phyloP scores from a whole-genome alignment of 2,113 vertebrate species.

The Datnioides undecimradiatus region DNA sequence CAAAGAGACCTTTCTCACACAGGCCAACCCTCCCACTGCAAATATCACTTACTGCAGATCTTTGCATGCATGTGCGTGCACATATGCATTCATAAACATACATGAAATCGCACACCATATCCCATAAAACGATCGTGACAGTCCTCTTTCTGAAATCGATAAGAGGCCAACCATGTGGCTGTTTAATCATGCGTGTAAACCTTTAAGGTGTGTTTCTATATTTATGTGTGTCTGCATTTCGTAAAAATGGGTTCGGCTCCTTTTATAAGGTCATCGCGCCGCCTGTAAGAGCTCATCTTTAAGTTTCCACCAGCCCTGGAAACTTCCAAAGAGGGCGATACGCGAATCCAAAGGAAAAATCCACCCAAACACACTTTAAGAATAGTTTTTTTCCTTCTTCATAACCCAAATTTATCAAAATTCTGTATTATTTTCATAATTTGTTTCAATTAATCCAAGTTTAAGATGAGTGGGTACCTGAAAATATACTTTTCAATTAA shows the following conservation, averaged over 20 bases:
- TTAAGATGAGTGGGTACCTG: neutral
- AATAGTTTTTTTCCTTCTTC: too few relatives aligned
- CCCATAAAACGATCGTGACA: constrained; percentile 21
- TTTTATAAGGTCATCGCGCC: constrained; percentile 55
- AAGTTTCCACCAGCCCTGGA: constrained; percentile 30
- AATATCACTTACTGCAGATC: constrained; percentile 6
- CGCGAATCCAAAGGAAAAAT: neutral
- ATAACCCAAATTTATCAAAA: too few relatives aligned
- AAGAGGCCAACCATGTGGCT: neutral
- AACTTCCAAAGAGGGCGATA: neutral
- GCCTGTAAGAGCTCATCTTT: constrained; percentile 5
- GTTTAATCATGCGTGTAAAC: constrained; percentile 10
- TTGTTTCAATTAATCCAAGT: neutral
- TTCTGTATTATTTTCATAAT: too few relatives aligned
- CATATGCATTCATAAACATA: neutral
- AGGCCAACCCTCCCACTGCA: neutral
- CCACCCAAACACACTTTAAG: neutral
- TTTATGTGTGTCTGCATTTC: constrained; percentile 36
- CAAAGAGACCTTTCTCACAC: neutral
- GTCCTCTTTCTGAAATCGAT: constrained; percentile 2
- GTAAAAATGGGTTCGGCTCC: constrained; percentile 22
- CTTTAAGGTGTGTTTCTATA: constrained; percentile 41
- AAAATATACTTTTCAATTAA: neutral
- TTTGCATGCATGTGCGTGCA: neutral
- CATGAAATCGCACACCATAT: constrained; percentile 32